phyloP scores from a whole-genome alignment of 1,140 invertebrate species.

The Hyphantria cunea region DNA sequence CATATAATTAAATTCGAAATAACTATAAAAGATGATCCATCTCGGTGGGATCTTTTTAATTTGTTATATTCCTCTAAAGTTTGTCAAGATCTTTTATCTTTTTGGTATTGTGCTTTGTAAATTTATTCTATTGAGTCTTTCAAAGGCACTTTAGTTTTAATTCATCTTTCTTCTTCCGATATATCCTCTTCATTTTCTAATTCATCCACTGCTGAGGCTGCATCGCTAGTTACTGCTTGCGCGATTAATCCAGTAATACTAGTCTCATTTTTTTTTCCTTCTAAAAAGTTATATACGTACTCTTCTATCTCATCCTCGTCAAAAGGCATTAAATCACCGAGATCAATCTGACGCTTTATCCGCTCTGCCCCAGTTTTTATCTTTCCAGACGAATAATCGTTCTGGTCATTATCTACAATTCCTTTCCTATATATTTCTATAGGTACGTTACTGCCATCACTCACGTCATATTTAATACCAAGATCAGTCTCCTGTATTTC shows the following conservation, averaged over 20 bases:
- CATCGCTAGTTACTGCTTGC: conserved; percentile 62
- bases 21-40: too few relatives aligned
- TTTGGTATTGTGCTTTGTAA: conserved; percentile 49
- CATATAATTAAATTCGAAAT: too few relatives aligned
- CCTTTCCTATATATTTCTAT: conserved; percentile 83
- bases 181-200: conserved; percentile 51
- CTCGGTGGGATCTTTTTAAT: conserved; percentile 9
- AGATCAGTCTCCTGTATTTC: conserved; percentile 82
- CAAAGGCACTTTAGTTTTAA: conserved; percentile 10
- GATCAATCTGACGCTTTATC: conserved; percentile 61
- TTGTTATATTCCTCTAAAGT: neutral
- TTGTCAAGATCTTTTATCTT: conserved; percentile 17
- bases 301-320: conserved; percentile 71
- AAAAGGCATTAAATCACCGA: conserved; percentile 67
- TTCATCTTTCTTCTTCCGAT: conserved; percentile 47
- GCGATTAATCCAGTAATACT: conserved; percentile 64
- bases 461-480: conserved; percentile 81
- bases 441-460: conserved; percentile 74
- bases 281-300: conserved; percentile 66
- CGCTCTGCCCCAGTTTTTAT: conserved; percentile 56
- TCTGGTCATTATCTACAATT: conserved; percentile 81
- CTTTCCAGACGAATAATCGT: conserved; percentile 58
- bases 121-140: conserved; percentile 38
- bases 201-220: conserved; percentile 47
- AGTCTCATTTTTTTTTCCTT: conserved; percentile 60